Conservation (phyloP, 2,888 invertebrate genomes). For the Andrena praecox region DNA sequence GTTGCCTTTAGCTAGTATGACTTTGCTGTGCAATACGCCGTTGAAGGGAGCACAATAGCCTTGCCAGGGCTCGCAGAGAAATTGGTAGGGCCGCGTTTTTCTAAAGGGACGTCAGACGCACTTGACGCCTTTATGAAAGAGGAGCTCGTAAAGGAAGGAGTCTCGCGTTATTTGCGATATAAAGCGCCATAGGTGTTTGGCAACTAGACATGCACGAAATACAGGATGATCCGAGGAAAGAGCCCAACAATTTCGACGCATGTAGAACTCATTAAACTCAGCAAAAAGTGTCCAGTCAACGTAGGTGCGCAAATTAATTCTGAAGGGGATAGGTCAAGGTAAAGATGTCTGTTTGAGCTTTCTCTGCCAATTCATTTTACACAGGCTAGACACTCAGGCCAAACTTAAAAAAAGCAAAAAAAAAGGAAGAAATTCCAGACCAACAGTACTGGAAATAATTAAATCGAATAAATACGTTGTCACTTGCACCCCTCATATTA, state of each 20-base stretch:
- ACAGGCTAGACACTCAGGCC: too few relatives aligned
- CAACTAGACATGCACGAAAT: neutral
- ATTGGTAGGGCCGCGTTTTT: conserved; percentile 2
- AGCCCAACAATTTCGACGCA: neutral
- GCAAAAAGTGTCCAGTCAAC: too few relatives aligned
- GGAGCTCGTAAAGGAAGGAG: neutral
- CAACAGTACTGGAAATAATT: too few relatives aligned
- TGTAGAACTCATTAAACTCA: too few relatives aligned
- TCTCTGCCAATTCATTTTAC: too few relatives aligned
- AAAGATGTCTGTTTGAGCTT: too few relatives aligned
- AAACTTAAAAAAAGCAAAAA: too few relatives aligned
- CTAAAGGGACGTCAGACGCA: conserved; percentile 1
- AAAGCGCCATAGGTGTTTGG: neutral
- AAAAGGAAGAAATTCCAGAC: too few relatives aligned
- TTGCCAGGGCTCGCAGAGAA: conserved; percentile 2
- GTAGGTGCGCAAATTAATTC: too few relatives aligned
- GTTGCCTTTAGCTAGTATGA: conserved; percentile 5
- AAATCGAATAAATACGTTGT: too few relatives aligned
- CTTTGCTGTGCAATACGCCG: neutral
- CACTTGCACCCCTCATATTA: too few relatives aligned
- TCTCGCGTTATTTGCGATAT: neutral
- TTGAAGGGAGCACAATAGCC: conserved; percentile 1
- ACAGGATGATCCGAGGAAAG: neutral
- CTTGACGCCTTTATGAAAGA: conserved; percentile 6
- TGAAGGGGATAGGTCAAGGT: too few relatives aligned